Conservation (phyloP, 92 coral and sea anemone genomes). For the Bergia sp. region DNA sequence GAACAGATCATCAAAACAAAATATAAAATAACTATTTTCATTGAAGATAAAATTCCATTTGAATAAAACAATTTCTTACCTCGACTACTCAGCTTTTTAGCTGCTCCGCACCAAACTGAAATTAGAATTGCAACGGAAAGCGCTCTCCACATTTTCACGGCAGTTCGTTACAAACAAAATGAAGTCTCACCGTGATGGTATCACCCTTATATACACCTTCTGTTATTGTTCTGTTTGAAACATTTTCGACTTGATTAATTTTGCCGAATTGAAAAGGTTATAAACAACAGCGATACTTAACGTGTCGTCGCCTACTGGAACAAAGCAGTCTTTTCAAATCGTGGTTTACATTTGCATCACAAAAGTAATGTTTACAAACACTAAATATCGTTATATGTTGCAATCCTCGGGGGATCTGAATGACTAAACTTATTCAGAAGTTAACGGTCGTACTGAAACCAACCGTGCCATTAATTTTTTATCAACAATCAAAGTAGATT, state of each 20-base stretch:
- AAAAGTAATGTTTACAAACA: no score
- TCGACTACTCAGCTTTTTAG: background rate
- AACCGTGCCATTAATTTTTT: no score
- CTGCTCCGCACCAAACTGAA: background rate
- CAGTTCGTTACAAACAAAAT: background rate
- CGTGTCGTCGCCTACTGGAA: no score
- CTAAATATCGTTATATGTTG: no score
- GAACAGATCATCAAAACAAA: background rate
- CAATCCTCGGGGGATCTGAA: no score
- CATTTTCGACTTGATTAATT: background rate
- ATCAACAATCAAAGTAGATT: no score
- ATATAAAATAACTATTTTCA: background rate
- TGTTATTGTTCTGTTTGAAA: constrained; percentile 30
- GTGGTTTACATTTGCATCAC: no score
- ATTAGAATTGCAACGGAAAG: constrained; percentile 7
- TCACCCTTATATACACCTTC: background rate
- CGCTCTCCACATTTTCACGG: constrained; percentile 27
- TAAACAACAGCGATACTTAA: no score
- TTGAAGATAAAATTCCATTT: background rate
- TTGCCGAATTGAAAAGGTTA: background rate
- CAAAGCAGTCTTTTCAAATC: no score
- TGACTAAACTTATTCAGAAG: background rate
- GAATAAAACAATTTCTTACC: background rate
- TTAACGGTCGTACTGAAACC: background rate
- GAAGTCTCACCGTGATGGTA: background rate